Evolutionary conservation across 2,888 invertebrate genomes (phyloP).

Genomic region (Drosophila phalerata): DNA sequence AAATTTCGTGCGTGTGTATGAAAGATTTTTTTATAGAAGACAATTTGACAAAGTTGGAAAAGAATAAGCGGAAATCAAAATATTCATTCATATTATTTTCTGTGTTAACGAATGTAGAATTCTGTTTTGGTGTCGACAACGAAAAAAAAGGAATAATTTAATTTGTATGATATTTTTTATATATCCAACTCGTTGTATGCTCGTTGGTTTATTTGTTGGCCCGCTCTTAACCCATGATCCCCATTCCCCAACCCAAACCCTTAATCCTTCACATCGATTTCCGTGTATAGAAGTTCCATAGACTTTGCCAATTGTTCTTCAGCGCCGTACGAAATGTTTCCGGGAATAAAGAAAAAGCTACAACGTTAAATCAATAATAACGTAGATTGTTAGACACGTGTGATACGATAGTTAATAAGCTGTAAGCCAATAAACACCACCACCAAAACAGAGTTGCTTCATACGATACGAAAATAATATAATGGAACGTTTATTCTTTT

Average conservation of each 20-base stretch:
- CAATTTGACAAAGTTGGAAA: constrained; percentile 76
- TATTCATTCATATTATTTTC: constrained; percentile 80
- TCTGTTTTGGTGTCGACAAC: constrained; percentile 85
- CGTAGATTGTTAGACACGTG: constrained; percentile 20
- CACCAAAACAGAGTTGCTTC: constrained; percentile 84
- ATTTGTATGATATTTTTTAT: constrained; percentile 21
- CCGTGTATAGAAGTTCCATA: constrained; percentile 53
- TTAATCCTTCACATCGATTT: constrained; percentile 38
- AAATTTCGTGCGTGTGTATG: constrained; percentile 70
- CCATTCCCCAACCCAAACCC: neutral
- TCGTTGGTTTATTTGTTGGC: constrained; percentile 54
- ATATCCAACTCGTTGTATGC: constrained; percentile 35
- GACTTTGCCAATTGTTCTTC: constrained; percentile 72
- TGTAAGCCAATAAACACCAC: constrained; percentile 45
- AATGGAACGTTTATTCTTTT: constrained; percentile 77
- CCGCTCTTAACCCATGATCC: neutral
- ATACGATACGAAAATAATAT: constrained; percentile 82
- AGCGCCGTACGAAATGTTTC: constrained; percentile 67
- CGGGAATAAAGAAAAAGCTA: constrained; percentile 66
- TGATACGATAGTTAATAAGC: constrained; percentile 84
- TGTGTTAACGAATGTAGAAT: constrained; percentile 72
- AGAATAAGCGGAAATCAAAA: constrained; percentile 70
- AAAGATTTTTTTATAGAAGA: constrained; percentile 47
- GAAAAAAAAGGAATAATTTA: constrained; percentile 37
- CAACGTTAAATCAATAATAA: constrained; percentile 57